Base-by-base conservation (phyloP, 2,113 vertebrate genomes). In the Hippocampus abdominalis region DNA sequence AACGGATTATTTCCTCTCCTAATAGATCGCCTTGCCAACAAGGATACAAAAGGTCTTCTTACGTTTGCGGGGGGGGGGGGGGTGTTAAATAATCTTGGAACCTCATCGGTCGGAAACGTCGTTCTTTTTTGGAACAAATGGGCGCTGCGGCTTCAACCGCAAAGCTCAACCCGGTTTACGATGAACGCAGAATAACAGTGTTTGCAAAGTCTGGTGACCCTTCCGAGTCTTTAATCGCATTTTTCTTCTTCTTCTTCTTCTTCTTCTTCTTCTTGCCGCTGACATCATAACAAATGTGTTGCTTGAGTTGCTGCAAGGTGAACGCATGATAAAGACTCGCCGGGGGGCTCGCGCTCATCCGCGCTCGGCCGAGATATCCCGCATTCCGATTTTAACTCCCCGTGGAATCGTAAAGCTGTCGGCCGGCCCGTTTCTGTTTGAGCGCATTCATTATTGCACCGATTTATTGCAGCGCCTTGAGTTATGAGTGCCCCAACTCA, bases 381-480 rank as follows among this genome's bases (percentile, higher is more conserved):
- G 57, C 13, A 18, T 77, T 79, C 71, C 51, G 53, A 69, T 57
- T 67, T 32, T 2, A 64, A 73, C 68, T 81, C 27, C 67, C 64
- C 75, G 68, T 73, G 66, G 67, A 83, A 53, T 64, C 68, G 68
- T 27, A 61, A 70, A 76, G 64, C 53, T 16, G 60, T 70, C 77
- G 72, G 72, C 64, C 76, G 73, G 54, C 32, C 18, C 74, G 60
- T 61, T 65, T 78, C 73, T 49, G 36, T 56, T 78, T 70, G 9
- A 46, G 11, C 48, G 60, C 32, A 4, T 40, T 40, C 10, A 61
- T 36, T 20, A 61, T 32, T 32, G 29, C 32, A 39, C 21, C 2
- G 11, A 53, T 8, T 9, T n/a, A 23, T 8, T n/a, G 23, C 10
- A 4, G 3, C 2, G 13, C 54, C 54, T 57, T 57, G 54, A 54